A percentile compares a stretch with the other conserved stretches of the same genome.
phyloP scores from a whole-genome alignment of 2,888 invertebrate species.

The Pyrochroa serraticornis region DNA sequence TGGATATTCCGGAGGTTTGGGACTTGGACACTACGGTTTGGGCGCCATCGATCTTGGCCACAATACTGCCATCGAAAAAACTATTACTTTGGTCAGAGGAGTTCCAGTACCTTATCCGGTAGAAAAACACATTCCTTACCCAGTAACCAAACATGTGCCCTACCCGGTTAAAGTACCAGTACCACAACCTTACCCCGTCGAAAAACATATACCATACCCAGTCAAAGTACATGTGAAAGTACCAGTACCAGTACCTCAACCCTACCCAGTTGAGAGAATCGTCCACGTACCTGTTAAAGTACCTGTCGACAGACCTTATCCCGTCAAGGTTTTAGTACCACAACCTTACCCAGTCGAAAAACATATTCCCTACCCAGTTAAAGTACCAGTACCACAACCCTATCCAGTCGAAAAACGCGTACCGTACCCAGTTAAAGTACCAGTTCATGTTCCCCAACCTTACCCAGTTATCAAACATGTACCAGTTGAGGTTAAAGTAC shows the following conservation, averaged over 20 bases:
- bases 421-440: conserved; percentile 76
- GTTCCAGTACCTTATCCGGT: conserved; percentile 70
- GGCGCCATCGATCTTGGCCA: conserved; percentile 51
- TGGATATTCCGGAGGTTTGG: conserved; percentile 42
- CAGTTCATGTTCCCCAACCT: conserved; percentile 76
- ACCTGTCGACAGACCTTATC: conserved; percentile 77
- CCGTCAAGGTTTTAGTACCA: conserved; percentile 79
- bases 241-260: conserved; percentile 76
- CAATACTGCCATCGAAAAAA: conserved; percentile 65
- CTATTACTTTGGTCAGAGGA: conserved; percentile 71
- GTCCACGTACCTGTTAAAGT: conserved; percentile 73
- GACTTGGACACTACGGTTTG: conserved; percentile 40
- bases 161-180: conserved; percentile 68
- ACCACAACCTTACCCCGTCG: conserved; percentile 72
- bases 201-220: conserved; percentile 74
- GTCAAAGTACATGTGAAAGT: conserved; percentile 81
- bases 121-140: conserved; percentile 67
- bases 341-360: conserved; percentile 83
- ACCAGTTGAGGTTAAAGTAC: conserved; percentile 73
- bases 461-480: conserved; percentile 74
- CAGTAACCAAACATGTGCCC: conserved; percentile 71
- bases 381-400: conserved; percentile 76
- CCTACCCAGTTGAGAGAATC: conserved; percentile 80
- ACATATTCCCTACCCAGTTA: conserved; percentile 75
- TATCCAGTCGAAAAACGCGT: conserved; percentile 80